Evolutionary conservation across 2,113 vertebrate genomes (phyloP).

Genomic region (Chaenocephalus aceratus): DNA sequence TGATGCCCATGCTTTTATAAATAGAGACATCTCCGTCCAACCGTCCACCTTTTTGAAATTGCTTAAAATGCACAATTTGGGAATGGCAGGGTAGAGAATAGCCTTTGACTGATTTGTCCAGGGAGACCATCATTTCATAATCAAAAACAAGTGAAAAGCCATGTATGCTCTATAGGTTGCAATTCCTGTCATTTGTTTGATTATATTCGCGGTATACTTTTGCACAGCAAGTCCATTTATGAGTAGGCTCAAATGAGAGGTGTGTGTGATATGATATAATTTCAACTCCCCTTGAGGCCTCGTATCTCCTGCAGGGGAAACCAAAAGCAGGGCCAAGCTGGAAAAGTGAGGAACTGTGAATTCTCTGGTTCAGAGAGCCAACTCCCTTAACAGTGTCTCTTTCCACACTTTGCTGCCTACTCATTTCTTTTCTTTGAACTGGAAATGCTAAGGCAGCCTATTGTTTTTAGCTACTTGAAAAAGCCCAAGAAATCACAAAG

Average conservation of each 20-base stretch:
- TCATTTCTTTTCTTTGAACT: conserved; percentile 30
- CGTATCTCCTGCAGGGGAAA: not conserved
- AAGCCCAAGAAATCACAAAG: too few species aligned
- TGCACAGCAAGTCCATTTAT: not conserved
- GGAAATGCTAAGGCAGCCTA: conserved; percentile 26
- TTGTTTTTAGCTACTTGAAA: conserved; percentile 3
- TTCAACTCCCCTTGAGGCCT: not conserved
- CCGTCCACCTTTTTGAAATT: conserved; percentile 45
- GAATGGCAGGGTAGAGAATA: not conserved
- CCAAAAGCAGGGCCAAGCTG: conserved; percentile 4
- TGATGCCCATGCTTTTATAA: conserved; percentile 54
- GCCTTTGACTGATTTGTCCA: conserved; percentile 1
- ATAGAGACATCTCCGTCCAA: conserved; percentile 66
- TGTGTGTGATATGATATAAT: not conserved
- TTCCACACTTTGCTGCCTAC: not conserved
- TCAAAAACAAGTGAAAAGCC: conserved; percentile 15
- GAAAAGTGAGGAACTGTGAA: conserved; percentile 34
- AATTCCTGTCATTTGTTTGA: conserved; percentile 7
- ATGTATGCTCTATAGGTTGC: conserved; percentile 4
- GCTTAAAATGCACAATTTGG: conserved; percentile 35
- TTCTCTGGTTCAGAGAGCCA: conserved; percentile 46
- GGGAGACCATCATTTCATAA: conserved; percentile 1
- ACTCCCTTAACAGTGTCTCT: not conserved
- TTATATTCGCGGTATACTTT: not conserved
- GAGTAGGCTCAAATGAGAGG: not conserved